Conservation (phyloP, 2,888 invertebrate species). For the Agrochola lychnidis region DNA sequence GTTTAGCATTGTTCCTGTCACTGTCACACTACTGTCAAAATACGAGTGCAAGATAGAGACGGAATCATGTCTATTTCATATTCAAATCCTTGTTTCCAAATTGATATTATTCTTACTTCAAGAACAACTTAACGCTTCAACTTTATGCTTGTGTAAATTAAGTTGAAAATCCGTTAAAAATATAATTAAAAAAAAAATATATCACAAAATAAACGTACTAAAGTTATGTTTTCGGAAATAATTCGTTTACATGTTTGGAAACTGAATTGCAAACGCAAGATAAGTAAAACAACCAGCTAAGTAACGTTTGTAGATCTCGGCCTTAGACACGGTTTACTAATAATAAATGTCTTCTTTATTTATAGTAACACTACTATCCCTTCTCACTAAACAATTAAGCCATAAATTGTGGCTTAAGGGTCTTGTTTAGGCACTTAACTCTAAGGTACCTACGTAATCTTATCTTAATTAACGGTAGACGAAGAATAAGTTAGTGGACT, state of each 20-base stretch:
- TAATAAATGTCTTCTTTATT: conserved; percentile 39
- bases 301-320: not conserved
- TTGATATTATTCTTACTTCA: too few relatives aligned
- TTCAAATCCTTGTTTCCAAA: not conserved
- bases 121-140: not conserved
- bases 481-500: conserved; percentile 23
- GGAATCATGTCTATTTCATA: not conserved
- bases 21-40: not conserved
- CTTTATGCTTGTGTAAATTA: not conserved
- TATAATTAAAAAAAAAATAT: accelerated
- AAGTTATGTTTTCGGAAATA: not conserved
- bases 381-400: conserved; percentile 47
- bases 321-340: not conserved
- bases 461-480: conserved; percentile 38
- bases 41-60: not conserved
- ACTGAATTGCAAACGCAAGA: not conserved
- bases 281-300: not conserved
- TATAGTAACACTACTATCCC: conserved; percentile 23
- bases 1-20: not conserved
- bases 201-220: not conserved
- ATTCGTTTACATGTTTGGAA: not conserved
- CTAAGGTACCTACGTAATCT: conserved; percentile 25
- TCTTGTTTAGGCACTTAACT: conserved; percentile 37
- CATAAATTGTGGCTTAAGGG: conserved; percentile 56
- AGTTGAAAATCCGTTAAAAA: not conserved